A percentile compares a stretch with the other conserved stretches of the same genome.
These are phyloP conservation scores for Notodonta dromedarius DNA, from an alignment of 2,888 invertebrate genomes.

Conservation along the genomic window DNA sequence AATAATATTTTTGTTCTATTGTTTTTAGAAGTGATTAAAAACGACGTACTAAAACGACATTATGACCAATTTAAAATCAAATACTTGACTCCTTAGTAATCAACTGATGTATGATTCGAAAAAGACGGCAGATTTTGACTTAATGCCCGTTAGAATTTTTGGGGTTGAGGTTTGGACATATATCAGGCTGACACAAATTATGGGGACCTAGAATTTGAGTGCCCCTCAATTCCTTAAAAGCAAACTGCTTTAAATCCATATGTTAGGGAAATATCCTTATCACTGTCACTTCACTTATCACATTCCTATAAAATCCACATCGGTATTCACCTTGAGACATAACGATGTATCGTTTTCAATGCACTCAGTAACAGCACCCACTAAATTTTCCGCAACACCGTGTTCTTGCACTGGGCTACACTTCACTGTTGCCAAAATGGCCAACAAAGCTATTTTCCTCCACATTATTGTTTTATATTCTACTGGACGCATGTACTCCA, in stretches of 20 bases:
- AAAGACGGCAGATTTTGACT: no score
- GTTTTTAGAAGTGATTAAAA: no score
- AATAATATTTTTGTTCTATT: no score
- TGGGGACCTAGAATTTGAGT: not conserved
- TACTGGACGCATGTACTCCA: slow-evolving; percentile 53
- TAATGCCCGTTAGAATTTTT: no score
- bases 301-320: slow-evolving; percentile 13
- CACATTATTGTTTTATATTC: slow-evolving; percentile 61
- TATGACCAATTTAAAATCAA: no score
- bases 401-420: slow-evolving; percentile 71
- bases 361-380: slow-evolving; percentile 82
- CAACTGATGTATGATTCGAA: no score
- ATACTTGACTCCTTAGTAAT: no score
- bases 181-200: no score
- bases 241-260: slow-evolving; percentile 15
- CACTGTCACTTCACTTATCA: slow-evolving; percentile 50
- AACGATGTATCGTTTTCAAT: slow-evolving; percentile 83
- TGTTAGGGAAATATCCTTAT: slow-evolving; percentile 46
- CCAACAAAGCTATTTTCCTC: slow-evolving; percentile 64
- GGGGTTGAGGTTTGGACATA: no score
- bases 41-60: no score
- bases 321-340: slow-evolving; percentile 85
- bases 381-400: slow-evolving; percentile 72
- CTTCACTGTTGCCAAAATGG: slow-evolving; percentile 68
- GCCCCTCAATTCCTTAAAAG: not conserved